Conservation (phyloP, 2,797 vertebrate genomes). For the Sebastes diaconus region DNA sequence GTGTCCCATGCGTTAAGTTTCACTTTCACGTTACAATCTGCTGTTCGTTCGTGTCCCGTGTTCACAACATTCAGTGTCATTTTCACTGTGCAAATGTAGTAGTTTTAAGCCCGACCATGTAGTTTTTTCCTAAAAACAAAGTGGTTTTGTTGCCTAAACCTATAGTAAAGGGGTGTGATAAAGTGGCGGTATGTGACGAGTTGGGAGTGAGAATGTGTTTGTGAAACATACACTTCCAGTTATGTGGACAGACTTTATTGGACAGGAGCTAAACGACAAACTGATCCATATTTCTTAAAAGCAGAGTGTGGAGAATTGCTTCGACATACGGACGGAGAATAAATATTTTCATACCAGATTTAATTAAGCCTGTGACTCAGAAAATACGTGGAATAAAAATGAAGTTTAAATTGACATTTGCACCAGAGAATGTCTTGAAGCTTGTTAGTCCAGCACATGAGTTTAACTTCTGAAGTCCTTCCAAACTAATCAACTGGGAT, state of each 20-base stretch:
- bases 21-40: no score
- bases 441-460: not conserved
- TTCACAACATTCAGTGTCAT: no score
- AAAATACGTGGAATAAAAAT: not conserved
- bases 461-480: constrained; percentile 3
- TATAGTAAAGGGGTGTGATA: no score
- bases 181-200: no score
- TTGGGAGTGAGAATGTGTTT: no score
- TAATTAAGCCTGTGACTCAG: not conserved
- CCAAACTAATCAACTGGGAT: constrained; percentile 1
- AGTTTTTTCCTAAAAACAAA: no score
- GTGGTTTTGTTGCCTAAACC: no score
- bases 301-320: not conserved
- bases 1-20: no score
- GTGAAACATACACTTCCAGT: not conserved
- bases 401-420: not conserved
- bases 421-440: not conserved
- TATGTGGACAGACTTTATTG: not conserved
- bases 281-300: not conserved
- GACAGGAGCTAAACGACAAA: not conserved
- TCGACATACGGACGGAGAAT: not conserved
- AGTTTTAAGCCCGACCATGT: no score
- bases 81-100: no score
- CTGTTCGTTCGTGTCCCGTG: no score
- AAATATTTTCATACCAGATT: not conserved